These are phyloP conservation scores for Sebastes iracundus DNA, from an alignment of 2,797 vertebrate species.

Conservation along the genomic window DNA sequence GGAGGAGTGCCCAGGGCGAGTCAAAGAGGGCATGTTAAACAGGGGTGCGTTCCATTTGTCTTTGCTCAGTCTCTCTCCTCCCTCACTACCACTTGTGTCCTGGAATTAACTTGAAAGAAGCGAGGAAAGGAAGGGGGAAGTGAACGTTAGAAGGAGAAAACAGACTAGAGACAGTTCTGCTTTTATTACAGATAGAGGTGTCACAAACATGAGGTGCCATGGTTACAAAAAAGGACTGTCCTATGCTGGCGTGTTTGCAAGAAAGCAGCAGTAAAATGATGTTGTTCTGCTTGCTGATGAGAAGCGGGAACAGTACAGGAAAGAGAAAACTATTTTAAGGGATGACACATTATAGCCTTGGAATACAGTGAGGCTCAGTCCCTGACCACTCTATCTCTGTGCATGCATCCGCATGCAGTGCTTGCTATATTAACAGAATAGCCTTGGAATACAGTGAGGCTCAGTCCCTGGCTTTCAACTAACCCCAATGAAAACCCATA, in stretches of 20 bases:
- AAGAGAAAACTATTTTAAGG: neutral
- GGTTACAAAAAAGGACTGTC: neutral
- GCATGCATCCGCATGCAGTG: no score
- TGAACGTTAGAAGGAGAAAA: neutral
- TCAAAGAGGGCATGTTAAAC: conserved; percentile 41
- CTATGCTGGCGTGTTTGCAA: neutral
- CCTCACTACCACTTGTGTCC: neutral
- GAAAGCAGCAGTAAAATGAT: no score
- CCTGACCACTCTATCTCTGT: no score
- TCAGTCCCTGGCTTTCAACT: no score
- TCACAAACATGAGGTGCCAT: neutral
- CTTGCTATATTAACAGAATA: no score
- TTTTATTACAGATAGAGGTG: neutral
- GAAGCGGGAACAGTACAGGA: neutral
- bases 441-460: no score
- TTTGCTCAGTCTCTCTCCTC: neutral
- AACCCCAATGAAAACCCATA: no score
- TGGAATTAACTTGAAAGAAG: neutral
- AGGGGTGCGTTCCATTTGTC: conserved; percentile 25
- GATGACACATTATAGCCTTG: no score
- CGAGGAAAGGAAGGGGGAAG: neutral
- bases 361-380: no score
- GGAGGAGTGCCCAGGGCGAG: conserved; percentile 25
- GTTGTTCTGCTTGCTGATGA: neutral
- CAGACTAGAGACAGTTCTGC: neutral